Evolutionary conservation across 1,140 invertebrate species (phyloP), one percentile per base, ranked within the genome.

Genomic region (Meloidogyne hapla): DNA sequence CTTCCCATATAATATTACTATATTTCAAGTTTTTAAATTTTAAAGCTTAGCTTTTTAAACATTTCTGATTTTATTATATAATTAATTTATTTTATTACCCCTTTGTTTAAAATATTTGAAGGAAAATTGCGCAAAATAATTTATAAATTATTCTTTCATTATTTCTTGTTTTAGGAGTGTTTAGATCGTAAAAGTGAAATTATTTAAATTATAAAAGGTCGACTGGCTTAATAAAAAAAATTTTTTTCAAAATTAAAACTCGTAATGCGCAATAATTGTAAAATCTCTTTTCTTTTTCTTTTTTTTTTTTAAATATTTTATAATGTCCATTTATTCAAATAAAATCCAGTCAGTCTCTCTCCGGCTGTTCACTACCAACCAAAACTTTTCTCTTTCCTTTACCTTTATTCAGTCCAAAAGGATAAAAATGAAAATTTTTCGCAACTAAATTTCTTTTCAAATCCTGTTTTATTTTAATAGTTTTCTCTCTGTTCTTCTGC

Each of bases 181-280:
- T 45, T 45, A 45, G 48, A 56, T 56, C n/a, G 48, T 56, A 56
- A 56, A 56, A 56, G 48, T 56, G 48, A 56, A 56, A n/a, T 56
- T 56, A 56, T 56, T 56, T 56, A 56, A 56, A 45, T 15, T 12
- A 45, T 15, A 15, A 56, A 56, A 56, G 48, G 48, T 56, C 48
- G 48, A 56, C 48, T 56, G 48, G 48, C 48, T 48, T 56, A 56
- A n/a, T n/a, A n/a, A n/a, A n/a, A 56, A 56, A 56, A 6, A n/a
- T n/a, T 56, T n/a, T 56, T n/a, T 56, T 1, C 5, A 56, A 4
- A 56, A n/a, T 56, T n/a, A 56, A 56, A 56, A 56, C 48, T 56
- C 48, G 8, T 21, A 56, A 56, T 56, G n/a, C n/a, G 4, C 48
- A n/a, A n/a, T 33, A 8, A 33, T 33, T 33, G 33, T 33, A 33